Conservation (phyloP, 2,888 invertebrate species). For the Agrilus cyanescens region DNA sequence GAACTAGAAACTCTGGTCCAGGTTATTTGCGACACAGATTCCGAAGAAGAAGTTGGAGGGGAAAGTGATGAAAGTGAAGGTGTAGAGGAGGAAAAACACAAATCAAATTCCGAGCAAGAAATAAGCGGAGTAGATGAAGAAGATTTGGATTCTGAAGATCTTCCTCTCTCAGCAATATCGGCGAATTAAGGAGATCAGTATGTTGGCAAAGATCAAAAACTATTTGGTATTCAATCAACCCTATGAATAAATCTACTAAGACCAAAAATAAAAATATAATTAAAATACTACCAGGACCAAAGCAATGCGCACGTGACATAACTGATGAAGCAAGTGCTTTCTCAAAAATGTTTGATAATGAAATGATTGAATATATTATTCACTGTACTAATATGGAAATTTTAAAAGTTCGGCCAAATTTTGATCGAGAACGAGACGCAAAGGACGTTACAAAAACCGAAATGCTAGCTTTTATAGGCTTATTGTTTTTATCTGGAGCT, state of each 20-base stretch:
- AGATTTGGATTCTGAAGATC: no score
- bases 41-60: no score
- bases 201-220: conserved; percentile 4
- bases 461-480: conserved; percentile 16
- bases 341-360: conserved; percentile 10
- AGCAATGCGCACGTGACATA: conserved; percentile 4
- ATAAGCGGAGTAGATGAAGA: no score
- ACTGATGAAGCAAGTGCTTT: conserved; percentile 9
- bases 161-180: no score
- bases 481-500: conserved; percentile 12
- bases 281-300: conserved; percentile 4
- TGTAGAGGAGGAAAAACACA: no score
- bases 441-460: conserved; percentile 13
- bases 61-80: no score
- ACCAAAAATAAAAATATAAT: conserved; percentile 4
- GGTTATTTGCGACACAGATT: no score
- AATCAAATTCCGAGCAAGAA: no score
- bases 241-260: conserved; percentile 3
- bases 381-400: conserved; percentile 16
- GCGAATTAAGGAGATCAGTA: no score
- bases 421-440: conserved; percentile 12
- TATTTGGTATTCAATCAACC: conserved; percentile 3
- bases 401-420: conserved; percentile 10
- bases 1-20: no score
- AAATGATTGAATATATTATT: conserved; percentile 16